Percentiles rank a stretch among this genome's conserved stretches.
Conservation (phyloP, 2,888 invertebrate genomes). For the Hyposoter dolosus region DNA sequence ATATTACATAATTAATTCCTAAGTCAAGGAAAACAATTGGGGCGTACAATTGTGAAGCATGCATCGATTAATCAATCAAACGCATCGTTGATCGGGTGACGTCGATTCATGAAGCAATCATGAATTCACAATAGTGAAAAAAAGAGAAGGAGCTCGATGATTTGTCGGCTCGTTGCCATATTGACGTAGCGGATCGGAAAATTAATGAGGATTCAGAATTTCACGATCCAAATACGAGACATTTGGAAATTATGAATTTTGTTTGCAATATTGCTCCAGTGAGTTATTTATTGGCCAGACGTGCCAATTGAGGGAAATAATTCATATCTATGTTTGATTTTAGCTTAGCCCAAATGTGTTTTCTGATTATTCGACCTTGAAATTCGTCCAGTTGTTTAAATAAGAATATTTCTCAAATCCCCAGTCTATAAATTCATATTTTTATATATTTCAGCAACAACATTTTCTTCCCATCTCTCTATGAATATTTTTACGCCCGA, state of each 20-base stretch:
- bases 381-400: background rate
- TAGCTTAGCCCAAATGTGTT: background rate
- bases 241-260: background rate
- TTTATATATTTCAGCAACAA: background rate
- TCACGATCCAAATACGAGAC: background rate
- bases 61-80: background rate
- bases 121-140: background rate
- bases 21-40: background rate
- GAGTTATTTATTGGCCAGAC: background rate
- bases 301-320: background rate
- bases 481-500: too few species aligned
- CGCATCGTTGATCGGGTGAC: background rate
- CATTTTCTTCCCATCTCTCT: too few species aligned
- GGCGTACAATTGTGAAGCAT: background rate
- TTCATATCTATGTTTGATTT: background rate
- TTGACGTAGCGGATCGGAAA: background rate
- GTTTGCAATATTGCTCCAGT: background rate
- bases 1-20: background rate
- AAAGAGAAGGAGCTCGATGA: background rate
- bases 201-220: background rate
- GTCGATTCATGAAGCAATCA: background rate
- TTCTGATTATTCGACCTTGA: background rate
- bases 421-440: background rate
- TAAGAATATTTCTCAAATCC: background rate
- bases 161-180: too few species aligned